A percentile compares a stretch with the other conserved stretches of the same genome.
Conservation (phyloP, 2,797 vertebrate species). For the Megaceryle alcyon region DNA sequence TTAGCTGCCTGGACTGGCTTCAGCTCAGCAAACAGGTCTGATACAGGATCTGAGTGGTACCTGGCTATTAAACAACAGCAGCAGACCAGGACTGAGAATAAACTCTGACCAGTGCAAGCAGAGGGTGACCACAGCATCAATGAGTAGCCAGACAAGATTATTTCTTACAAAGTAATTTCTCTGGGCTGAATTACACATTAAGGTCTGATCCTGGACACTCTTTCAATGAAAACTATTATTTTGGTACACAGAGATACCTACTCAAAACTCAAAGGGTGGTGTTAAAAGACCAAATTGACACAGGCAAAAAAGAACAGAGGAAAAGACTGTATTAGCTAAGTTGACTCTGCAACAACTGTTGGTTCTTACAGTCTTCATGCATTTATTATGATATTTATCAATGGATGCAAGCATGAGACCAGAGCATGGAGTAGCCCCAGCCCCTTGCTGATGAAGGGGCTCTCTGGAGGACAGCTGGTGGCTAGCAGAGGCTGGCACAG, state of each 20-base stretch:
- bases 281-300: background rate
- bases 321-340: background rate
- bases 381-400: constrained; percentile 33
- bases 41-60: background rate
- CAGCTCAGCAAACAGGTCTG: background rate
- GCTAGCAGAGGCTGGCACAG: constrained; percentile 14
- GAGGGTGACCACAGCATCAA: background rate
- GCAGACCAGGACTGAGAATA: background rate
- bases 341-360: background rate
- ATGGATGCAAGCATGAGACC: background rate
- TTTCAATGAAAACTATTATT: background rate
- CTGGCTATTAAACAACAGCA: background rate
- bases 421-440: background rate
- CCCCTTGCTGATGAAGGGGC: background rate
- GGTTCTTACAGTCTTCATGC: background rate
- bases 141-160: background rate
- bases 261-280: background rate
- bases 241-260: background rate
- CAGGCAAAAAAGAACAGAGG: background rate
- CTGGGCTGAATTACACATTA: background rate
- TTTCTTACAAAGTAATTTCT: background rate
- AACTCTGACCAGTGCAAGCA: background rate
- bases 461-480: background rate
- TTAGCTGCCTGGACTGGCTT: background rate
- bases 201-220: background rate